Base-by-base conservation (phyloP, 2,797 vertebrate genomes). In the Nasua narica region DNA sequence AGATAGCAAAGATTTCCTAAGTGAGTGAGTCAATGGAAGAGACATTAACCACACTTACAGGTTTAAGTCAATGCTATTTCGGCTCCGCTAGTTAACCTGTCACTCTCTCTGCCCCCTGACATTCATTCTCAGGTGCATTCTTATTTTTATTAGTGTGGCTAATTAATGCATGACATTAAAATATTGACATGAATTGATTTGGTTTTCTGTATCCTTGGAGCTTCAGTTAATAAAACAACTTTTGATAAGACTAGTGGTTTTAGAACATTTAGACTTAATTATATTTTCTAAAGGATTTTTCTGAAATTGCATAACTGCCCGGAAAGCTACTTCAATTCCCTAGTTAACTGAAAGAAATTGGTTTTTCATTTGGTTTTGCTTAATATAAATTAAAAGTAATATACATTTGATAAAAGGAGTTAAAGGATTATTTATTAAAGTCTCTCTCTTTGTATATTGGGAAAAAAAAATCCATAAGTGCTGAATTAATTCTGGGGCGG, bases 381-480 rank as follows among this genome's bases (percentile, higher is more conserved):
- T 97, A 97, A 97, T 96, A 91, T 86, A 96, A 96, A 98, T 98
- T 93, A 96, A 97, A 98, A 97, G 90, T 96, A 96, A 97, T 97
- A 96, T 88, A 91, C 88, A 85, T 95, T 97, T 96, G 97, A 97
- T 95, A 95, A 97, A 97, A 94, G 94, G 81, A 94, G 97, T 97
- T 95, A 92, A 89, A 94, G 83, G 86, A 94, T 98, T 98, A 96
- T 98, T 98, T 98, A 96, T 98, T 97, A 97, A 96, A 94, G 76
- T 43, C 37, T 76, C 83, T 83, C 25, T 88, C 85, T 93, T 95
- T 94, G 70, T 95, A 48, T 86, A 88, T 77, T 74, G 74, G 94
- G 76, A 4, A 77, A 37, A 60, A 76, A 76, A 77, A 92, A 90
- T 92, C 95, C 82, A 0, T 58, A 79, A 58, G 92, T 69, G 76